Base-by-base conservation (phyloP, 2,888 invertebrate species). In the Lasioglossum leucozonium region DNA sequence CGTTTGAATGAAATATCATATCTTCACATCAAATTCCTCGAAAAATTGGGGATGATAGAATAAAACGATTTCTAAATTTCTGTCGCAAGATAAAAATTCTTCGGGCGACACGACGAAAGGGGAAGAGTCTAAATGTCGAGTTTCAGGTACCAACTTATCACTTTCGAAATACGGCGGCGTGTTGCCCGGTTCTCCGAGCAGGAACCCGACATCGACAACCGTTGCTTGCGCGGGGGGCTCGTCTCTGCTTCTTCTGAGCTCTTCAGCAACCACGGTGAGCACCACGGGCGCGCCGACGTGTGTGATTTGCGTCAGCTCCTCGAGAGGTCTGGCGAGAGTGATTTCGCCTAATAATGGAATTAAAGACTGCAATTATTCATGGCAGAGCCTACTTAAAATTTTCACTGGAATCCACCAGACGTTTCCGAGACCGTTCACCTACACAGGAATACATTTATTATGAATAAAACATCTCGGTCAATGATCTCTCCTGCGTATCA, bases 251-350 rank as follows among this genome's bases (percentile, higher is more conserved):
- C 97, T 95, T 90, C 97, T 96, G 85, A 98, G 97, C 95, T 98
- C 98, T 94, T 98, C 98, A 4, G 98, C 98, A 75, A 98, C 97
- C 77, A 98, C 97, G 1, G 97, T 98, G 86, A 98, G 96, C 74
- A 98, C 96, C 80, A 98, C 97, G 4, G 98, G 98, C 80, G 98
- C 97, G 76, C 98, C 97, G n/a, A 97, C 97, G 93, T 97, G 97
- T 26, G 97, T 97, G 91, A 98, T 97, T 79, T 97, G 97, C 79
- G 97, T 96, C 89, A 98, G 96, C 93, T 98, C 98, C 89, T 97
- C 97, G 47, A 98, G 95, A 0, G 98, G 97, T 89, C 97, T 96
- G 88, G 97, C 96, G 88, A 97, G 94, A 88, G 96, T 96, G 86
- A 97, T 96, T 95, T 97, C 97, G 83, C 97, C 97, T 97, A 94